Evolutionary conservation across 2,888 invertebrate species (phyloP).

Genomic region (Spilosoma lubricipeda): DNA sequence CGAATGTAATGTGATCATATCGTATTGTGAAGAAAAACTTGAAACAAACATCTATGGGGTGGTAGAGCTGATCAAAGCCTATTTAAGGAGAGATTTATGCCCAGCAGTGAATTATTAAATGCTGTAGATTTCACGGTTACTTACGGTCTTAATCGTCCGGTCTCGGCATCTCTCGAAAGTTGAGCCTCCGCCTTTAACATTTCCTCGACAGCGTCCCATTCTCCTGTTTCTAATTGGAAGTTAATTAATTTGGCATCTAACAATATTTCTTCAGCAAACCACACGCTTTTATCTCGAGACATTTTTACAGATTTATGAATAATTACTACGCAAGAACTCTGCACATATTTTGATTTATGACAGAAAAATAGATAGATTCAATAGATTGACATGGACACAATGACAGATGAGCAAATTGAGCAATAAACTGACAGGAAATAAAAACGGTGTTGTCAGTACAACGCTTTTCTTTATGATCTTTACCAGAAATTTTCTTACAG

Average conservation of each 20-base stretch:
- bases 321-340: constrained; percentile 33
- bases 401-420: background rate
- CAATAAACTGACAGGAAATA: background rate
- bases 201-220: constrained; percentile 84
- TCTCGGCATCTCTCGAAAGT: constrained; percentile 81
- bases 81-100: no score
- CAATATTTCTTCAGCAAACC: constrained; percentile 84
- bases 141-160: constrained; percentile 82
- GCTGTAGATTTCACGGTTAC: constrained; percentile 10
- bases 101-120: no score
- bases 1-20: no score
- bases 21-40: no score
- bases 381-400: background rate
- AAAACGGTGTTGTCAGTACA: background rate
- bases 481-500: background rate
- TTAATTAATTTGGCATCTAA: constrained; percentile 83
- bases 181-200: constrained; percentile 84
- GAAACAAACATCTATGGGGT: no score
- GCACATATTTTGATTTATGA: constrained; percentile 44
- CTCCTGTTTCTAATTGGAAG: constrained; percentile 82
- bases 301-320: constrained; percentile 53
- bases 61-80: no score
- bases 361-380: background rate
- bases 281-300: constrained; percentile 85
- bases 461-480: no score